Percentiles rank a stretch among this genome's conserved stretches.
These are phyloP conservation scores for Drosophila histrio DNA, from an alignment of 2,888 invertebrate genomes.

Conservation along the genomic window DNA sequence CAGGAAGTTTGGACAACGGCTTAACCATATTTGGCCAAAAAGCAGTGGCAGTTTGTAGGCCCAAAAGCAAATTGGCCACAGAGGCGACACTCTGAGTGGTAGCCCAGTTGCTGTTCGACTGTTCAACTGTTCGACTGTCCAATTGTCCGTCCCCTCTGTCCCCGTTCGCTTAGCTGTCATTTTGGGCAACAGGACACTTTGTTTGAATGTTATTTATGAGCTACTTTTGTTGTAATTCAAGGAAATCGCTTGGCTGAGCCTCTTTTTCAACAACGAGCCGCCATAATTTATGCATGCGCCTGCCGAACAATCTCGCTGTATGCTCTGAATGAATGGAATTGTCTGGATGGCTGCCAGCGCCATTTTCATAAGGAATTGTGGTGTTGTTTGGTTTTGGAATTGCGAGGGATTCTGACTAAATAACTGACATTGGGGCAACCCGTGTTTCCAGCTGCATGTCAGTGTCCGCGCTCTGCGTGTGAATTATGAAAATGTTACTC, in stretches of 20 bases:
- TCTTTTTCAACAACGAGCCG: constrained; percentile 40
- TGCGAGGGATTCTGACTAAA: constrained; percentile 4
- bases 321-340: not conserved
- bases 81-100: constrained; percentile 18
- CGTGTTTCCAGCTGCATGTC: constrained; percentile 16
- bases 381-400: not conserved
- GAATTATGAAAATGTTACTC: constrained; percentile 59
- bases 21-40: constrained; percentile 33
- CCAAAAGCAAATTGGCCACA: constrained; percentile 40
- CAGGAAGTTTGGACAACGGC: constrained; percentile 42
- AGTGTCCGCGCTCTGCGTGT: constrained; percentile 43
- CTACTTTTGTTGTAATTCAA: constrained; percentile 76
- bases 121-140: constrained; percentile 5
- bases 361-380: not conserved
- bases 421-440: not conserved
- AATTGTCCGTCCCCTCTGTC: not conserved
- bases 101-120: constrained; percentile 10
- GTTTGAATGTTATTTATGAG: constrained; percentile 75
- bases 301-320: constrained; percentile 5
- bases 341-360: not conserved
- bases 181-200: constrained; percentile 67
- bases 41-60: not conserved
- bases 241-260: constrained; percentile 63
- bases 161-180: constrained; percentile 43
- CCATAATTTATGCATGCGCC: constrained; percentile 68